Conservation (phyloP, 1,140 invertebrate genomes). For the Thaumatotibia leucotreta region DNA sequence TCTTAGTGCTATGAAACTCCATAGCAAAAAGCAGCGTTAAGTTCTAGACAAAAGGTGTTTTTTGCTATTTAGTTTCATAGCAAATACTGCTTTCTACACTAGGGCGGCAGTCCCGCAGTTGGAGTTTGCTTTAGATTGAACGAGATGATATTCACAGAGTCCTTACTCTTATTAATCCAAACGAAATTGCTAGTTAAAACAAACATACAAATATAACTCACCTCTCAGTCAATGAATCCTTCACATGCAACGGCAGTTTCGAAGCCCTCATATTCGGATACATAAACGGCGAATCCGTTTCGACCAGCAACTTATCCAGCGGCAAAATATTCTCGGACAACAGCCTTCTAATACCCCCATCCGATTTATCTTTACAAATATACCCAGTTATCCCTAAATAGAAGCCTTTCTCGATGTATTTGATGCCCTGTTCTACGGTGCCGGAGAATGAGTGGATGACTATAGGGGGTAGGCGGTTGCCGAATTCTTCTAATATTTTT, state of each 20-base stretch:
- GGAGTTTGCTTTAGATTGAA: too few species aligned
- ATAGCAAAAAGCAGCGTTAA: too few species aligned
- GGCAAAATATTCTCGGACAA: conserved; percentile 88
- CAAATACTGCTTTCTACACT: too few species aligned
- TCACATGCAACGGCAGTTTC: conserved; percentile 91
- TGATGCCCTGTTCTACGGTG: conserved; percentile 88
- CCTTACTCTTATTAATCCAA: too few species aligned
- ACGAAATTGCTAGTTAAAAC: too few species aligned
- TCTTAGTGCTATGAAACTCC: too few species aligned
- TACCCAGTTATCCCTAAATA: conserved; percentile 85
- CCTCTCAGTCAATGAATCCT: conserved; percentile 91
- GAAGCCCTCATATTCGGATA: conserved; percentile 96
- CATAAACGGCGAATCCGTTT: conserved; percentile 97
- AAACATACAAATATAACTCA: conserved; percentile 51
- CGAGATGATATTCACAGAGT: too few species aligned
- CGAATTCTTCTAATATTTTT: conserved; percentile 70
- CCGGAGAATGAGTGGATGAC: conserved; percentile 97
- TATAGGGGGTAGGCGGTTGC: conserved; percentile 83
- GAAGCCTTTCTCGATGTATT: conserved; percentile 91
- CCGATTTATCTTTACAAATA: conserved; percentile 95
- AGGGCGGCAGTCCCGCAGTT: too few species aligned
- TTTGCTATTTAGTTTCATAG: too few species aligned
- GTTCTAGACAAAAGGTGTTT: too few species aligned
- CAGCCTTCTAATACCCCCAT: conserved; percentile 91
- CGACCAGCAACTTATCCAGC: conserved; percentile 89